Conservation (phyloP, 1,140 invertebrate genomes). For the Meloidogyne exigua region DNA sequence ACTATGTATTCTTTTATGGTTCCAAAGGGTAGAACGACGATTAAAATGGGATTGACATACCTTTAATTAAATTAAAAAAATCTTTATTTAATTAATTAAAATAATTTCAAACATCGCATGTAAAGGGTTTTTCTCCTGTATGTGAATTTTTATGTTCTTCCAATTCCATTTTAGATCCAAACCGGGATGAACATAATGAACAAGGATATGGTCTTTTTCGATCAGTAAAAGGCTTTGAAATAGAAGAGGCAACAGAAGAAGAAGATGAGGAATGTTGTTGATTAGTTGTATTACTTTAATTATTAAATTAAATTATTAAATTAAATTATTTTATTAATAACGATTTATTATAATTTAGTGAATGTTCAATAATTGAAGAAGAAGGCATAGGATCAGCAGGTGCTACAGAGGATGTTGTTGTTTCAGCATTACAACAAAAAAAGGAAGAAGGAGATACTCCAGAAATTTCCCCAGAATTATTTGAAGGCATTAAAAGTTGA, state of each 20-base stretch:
- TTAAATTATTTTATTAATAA: not conserved
- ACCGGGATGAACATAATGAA: constrained; percentile 54
- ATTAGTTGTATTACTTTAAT: not conserved
- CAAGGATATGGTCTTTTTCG: constrained; percentile 62
- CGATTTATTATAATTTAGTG: not conserved
- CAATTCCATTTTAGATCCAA: constrained; percentile 64
- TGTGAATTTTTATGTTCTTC: constrained; percentile 63
- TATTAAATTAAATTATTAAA: too few relatives aligned
- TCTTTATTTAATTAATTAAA: not conserved
- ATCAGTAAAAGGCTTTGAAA: constrained; percentile 29
- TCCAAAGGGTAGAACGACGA: constrained; percentile 62
- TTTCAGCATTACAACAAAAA: not conserved
- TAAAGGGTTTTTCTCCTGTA: constrained; percentile 58
- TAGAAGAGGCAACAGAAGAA: not conserved
- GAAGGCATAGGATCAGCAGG: not conserved
- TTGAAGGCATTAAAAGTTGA: constrained; percentile 2
- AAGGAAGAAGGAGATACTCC: not conserved
- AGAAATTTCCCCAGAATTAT: not conserved
- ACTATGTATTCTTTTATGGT: constrained; percentile 61
- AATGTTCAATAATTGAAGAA: not conserved
- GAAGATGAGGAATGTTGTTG: not conserved
- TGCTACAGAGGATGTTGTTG: not conserved
- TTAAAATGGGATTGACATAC: constrained; percentile 62
- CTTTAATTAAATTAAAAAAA: constrained; percentile 37
- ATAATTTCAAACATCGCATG: constrained; percentile 51